Conservation (phyloP, 2,888 invertebrate species). For the Ypsolopha scabrella region DNA sequence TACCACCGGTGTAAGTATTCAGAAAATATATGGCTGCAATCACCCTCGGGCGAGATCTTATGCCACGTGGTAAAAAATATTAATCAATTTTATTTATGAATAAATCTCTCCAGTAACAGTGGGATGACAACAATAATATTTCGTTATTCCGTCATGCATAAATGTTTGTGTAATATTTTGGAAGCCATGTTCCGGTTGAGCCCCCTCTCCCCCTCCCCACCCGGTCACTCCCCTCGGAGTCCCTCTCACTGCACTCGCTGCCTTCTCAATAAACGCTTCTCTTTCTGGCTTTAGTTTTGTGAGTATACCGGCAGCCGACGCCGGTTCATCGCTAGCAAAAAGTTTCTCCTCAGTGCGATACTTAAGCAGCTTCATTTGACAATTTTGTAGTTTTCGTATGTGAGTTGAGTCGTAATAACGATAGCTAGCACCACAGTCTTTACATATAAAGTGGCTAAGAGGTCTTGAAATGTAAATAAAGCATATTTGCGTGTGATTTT, state of each 20-base stretch:
- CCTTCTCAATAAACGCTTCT: constrained; percentile 25
- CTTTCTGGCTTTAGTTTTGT: constrained; percentile 38
- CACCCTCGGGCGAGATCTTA: too few species aligned
- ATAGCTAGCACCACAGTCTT: neutral
- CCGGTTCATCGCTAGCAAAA: constrained; percentile 15
- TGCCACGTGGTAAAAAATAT: neutral
- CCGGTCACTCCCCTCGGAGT: constrained; percentile 26
- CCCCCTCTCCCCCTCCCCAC: constrained; percentile 21
- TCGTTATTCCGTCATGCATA: constrained; percentile 63
- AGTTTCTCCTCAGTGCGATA: neutral
- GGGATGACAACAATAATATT: constrained; percentile 43
- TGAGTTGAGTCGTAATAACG: neutral
- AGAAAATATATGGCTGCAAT: too few species aligned
- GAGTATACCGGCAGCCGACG: constrained; percentile 20
- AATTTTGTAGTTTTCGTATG: neutral
- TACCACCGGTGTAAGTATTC: constrained; percentile 19
- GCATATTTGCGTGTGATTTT: constrained; percentile 44
- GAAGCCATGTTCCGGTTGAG: constrained; percentile 37
- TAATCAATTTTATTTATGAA: constrained; percentile 28
- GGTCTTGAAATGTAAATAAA: neutral
- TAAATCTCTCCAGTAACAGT: constrained; percentile 33
- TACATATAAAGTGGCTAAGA: neutral
- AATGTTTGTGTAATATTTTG: constrained; percentile 63
- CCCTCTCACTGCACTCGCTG: constrained; percentile 16
- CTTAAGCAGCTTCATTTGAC: neutral